Evolutionary conservation across 2,888 invertebrate genomes (phyloP), one percentile per base, ranked within the genome.

Genomic region (Diachrysia chrysitis): DNA sequence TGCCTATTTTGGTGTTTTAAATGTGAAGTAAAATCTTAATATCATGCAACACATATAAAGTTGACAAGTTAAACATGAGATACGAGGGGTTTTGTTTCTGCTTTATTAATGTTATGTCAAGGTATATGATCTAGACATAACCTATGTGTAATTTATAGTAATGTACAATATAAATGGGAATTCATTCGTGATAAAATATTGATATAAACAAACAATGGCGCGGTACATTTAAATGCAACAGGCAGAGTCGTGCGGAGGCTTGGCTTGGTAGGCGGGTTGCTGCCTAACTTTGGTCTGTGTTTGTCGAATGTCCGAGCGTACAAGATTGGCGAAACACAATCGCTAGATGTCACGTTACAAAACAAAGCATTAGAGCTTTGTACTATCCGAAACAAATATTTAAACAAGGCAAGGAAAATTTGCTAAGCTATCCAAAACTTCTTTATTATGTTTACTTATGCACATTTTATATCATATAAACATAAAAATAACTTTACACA

Each of bases 161-260:
- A n/a, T 42, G 42, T n/a, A 5, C 6, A 42, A 25, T 23, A 55
- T 66, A 58, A 63, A 32, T 35, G 37, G 19, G 63, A 71, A 76
- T 71, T 76, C 17, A 76, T 75, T 59, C 66, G 62, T 71, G 68
- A 57, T 71, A 71, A 64, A 74, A 56, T 54, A 53, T 42, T 58
- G 17, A 68, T 19, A 59, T 63, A 71, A 58, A 74, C 63, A 73
- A 77, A 78, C 77, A 77, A 78, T 77, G 32, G 56, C 10, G 65
- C 67, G 19, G 48, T 71, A 57, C 56, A 72, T 72, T 75, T 78
- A 66, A 76, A 78, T 76, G 65, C 58, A 37, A 70, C 66, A 60
- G 68, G 58, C 48, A 67, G 63, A 71, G 73, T 83, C 83, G 83
- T 83, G 83, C 82, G 67, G 61, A 75, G 82, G 82, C 83, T 82